These are phyloP conservation scores for Pedicia rivosa DNA, from an alignment of 2,888 invertebrate species.

Conservation along the genomic window DNA sequence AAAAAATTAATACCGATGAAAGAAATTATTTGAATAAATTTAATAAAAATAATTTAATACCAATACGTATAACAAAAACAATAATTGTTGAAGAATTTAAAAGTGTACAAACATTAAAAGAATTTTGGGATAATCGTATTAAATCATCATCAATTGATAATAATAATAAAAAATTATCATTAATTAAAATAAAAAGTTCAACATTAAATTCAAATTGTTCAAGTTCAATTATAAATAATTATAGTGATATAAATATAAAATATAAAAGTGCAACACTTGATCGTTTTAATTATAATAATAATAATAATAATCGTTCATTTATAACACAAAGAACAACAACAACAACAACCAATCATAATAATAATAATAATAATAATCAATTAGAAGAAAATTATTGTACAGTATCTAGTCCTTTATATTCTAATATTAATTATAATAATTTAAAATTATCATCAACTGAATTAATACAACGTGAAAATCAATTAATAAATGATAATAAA, in stretches of 20 bases:
- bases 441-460: background rate
- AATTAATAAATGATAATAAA: background rate
- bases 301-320: background rate
- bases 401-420: too few relatives aligned
- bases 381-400: too few relatives aligned
- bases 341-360: conserved; percentile 3
- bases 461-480: background rate
- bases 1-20: too few relatives aligned
- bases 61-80: too few relatives aligned
- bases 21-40: too few relatives aligned
- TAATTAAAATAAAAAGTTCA: conserved; percentile 2
- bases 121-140: conserved; percentile 29
- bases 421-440: background rate
- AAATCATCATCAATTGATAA: conserved; percentile 14
- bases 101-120: conserved; percentile 26
- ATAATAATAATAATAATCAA: conserved; percentile 1
- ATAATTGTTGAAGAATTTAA: conserved; percentile 23
- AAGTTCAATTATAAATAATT: conserved; percentile 5
- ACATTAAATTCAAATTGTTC: conserved; percentile 4
- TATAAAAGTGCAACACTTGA: too few relatives aligned
- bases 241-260: background rate
- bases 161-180: background rate
- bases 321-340: conserved; percentile 2
- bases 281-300: too few relatives aligned
- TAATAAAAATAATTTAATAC: too few relatives aligned